These are phyloP conservation scores for Phyto melanocephala DNA, from an alignment of 2,888 invertebrate genomes.

Conservation along the genomic window DNA sequence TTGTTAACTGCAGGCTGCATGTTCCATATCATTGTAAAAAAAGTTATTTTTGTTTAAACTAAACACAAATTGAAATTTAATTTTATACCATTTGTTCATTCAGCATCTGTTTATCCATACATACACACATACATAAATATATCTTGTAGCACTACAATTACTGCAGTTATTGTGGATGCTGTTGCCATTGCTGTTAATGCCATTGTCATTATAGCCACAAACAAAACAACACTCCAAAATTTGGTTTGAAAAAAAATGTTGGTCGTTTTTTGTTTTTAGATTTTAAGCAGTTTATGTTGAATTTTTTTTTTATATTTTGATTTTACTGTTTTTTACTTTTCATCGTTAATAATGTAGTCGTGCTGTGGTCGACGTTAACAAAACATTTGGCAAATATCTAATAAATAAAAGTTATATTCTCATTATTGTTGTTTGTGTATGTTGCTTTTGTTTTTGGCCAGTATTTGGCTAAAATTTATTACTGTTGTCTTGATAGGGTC, in stretches of 20 bases:
- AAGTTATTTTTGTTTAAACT: conserved; percentile 36
- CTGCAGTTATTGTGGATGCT: conserved; percentile 6
- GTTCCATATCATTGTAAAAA: conserved; percentile 22
- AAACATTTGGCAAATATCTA: conserved; percentile 65
- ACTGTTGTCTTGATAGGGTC: conserved; percentile 37
- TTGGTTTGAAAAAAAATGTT: conserved; percentile 41
- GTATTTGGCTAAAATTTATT: conserved; percentile 61
- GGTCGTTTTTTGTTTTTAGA: conserved; percentile 7
- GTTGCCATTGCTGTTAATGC: conserved; percentile 52
- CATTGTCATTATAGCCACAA: conserved; percentile 65
- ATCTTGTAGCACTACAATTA: conserved; percentile 10
- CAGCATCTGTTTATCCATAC: conserved; percentile 31
- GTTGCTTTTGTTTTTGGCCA: not conserved
- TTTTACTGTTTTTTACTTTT: conserved; percentile 17
- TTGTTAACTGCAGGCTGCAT: not conserved
- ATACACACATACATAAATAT: not conserved
- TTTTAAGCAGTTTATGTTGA: conserved; percentile 40
- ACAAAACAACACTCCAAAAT: conserved; percentile 62
- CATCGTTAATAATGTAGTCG: conserved; percentile 46
- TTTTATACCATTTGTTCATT: conserved; percentile 51
- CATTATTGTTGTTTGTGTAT: conserved; percentile 33
- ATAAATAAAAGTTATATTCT: conserved; percentile 61
- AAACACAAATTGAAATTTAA: conserved; percentile 57
- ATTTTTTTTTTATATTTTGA: conserved; percentile 22
- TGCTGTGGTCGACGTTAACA: conserved; percentile 59